Base-by-base conservation (phyloP, 2,888 invertebrate genomes). In the Pristionchus exspectatus region DNA sequence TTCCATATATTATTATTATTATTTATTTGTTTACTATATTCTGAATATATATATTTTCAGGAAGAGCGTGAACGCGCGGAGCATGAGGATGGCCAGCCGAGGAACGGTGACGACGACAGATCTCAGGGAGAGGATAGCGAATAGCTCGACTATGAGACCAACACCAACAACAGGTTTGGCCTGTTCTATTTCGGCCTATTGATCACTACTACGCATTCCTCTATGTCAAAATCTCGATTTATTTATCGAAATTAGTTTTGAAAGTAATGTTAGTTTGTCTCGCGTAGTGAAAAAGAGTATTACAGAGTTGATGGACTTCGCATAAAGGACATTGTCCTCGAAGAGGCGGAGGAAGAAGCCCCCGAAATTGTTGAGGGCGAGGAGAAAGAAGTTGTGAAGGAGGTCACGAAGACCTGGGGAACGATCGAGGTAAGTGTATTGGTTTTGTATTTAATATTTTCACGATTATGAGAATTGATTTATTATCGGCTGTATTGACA, bases 241-340 rank as follows among this genome's bases (percentile, higher is more conserved):
- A 50, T 50, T 50, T 50, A 9, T 10, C 1, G 9, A 50, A 50
- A 50, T 10, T 10, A 50, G 44, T 38, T 33, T 38, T 27, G 24
- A 24, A 56, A 18, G 59, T 18, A 59, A 21, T 59, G 59, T 59
- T 12, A 59, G 3, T 24, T 63, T 63, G 24, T 24, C 21, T 63
- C 4, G 38, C 3, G 24, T 74, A 38, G 38, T 21, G 5, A 38
- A 18, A 88, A 74, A 33, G 10, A 24, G 59, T 56, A 14, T 63
- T 91, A 24, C 84, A 91, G 92, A 88, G 90, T 93, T 21, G 93
- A 93, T 83, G 93, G 92, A 1, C 90, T 93, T 27, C 92, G 92
- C 89, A 91, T 93, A 89, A 92, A 91, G 87, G 93, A 93, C 54
- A 92, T 93, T 92, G 92, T 91, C 44, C 90, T 92, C 7, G 93